Conservation (phyloP, 2,113 vertebrate species). For the Centropus bengalensis region DNA sequence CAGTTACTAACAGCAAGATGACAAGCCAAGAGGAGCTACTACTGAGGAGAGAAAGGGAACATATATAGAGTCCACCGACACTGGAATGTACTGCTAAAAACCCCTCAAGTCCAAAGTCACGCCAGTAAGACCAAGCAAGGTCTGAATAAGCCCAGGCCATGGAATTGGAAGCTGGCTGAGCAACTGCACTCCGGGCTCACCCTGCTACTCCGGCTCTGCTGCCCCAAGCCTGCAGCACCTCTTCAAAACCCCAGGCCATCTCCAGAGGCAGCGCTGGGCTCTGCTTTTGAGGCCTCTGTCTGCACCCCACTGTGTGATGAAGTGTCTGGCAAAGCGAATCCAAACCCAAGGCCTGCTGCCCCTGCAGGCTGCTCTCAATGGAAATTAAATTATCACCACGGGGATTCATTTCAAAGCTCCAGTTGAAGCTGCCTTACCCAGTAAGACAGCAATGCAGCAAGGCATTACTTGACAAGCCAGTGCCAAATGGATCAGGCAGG, state of each 20-base stretch:
- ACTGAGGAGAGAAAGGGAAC: neutral
- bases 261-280: neutral
- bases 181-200: neutral
- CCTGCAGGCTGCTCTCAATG: neutral
- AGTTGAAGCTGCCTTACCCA: neutral
- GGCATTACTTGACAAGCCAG: neutral
- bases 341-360: neutral
- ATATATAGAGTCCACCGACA: neutral
- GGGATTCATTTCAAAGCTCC: neutral
- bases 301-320: neutral
- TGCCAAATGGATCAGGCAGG: neutral
- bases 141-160: neutral
- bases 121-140: neutral
- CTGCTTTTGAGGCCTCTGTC: neutral
- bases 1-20: neutral
- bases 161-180: neutral
- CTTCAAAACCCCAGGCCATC: neutral
- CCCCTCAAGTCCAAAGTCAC: rapidly evolving
- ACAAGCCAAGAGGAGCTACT: neutral
- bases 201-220: neutral
- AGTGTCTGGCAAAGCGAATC: neutral
- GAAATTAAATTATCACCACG: neutral
- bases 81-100: neutral
- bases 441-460: neutral
- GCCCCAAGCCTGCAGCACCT: neutral